Evolutionary conservation across 2,888 invertebrate genomes (phyloP).

Genomic region (Steinernema hermaphroditum): DNA sequence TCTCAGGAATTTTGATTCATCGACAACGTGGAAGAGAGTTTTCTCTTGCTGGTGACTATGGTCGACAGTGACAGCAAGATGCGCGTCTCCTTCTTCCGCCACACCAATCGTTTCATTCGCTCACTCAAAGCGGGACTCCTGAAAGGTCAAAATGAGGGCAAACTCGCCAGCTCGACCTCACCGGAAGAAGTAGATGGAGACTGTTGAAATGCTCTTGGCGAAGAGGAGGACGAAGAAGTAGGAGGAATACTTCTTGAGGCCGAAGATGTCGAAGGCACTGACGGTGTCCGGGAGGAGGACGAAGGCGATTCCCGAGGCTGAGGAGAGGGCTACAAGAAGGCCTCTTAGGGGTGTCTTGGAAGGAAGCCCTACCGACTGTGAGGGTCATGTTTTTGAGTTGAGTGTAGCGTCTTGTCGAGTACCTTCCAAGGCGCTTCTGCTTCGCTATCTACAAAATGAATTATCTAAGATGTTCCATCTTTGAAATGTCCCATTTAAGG

Average conservation of each 20-base stretch:
- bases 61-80: background rate
- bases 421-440: background rate
- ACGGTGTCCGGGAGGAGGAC: background rate
- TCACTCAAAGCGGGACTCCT: background rate
- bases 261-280: conserved; percentile 6
- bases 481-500: background rate
- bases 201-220: background rate
- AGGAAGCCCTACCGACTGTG: background rate
- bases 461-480: too few species aligned
- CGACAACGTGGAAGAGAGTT: background rate
- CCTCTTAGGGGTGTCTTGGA: too few species aligned
- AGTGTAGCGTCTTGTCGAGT: background rate
- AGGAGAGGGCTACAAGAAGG: background rate
- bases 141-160: background rate
- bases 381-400: conserved; percentile 1
- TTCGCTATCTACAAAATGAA: background rate
- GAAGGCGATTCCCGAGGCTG: background rate
- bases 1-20: background rate
- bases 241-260: background rate
- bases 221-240: conserved; percentile 3
- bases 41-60: background rate
- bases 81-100: background rate
- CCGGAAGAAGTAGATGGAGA: conserved; percentile 10
- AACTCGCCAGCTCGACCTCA: background rate
- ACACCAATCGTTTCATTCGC: background rate